These are phyloP conservation scores for Pyrgus malvae DNA, from an alignment of 2,888 invertebrate genomes.

Conservation along the genomic window DNA sequence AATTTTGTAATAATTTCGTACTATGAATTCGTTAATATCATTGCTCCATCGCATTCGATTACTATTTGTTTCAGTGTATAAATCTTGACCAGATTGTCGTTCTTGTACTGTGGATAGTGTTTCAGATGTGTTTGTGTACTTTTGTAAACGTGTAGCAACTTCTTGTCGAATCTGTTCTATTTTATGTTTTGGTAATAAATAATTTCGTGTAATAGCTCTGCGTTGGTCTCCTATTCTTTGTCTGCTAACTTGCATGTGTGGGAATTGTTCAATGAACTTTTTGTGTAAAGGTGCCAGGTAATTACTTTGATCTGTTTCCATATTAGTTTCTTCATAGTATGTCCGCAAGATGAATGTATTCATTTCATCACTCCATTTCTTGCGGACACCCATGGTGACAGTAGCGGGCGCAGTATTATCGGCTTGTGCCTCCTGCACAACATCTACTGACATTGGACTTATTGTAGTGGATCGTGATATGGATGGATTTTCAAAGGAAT, in stretches of 20 bases:
- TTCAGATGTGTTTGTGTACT: too few relatives aligned
- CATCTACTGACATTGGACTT: neutral
- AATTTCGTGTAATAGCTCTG: slow-evolving; percentile 31
- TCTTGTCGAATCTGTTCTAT: neutral
- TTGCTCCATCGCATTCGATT: too few relatives aligned
- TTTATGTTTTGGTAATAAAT: slow-evolving; percentile 16
- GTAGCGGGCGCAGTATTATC: slow-evolving; percentile 10
- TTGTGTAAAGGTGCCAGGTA: slow-evolving; percentile 27
- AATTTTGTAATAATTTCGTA: too few relatives aligned
- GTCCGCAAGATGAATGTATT: slow-evolving; percentile 22
- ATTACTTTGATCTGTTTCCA: slow-evolving; percentile 18
- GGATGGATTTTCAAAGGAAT: neutral
- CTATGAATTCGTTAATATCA: too few relatives aligned
- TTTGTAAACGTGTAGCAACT: too few relatives aligned
- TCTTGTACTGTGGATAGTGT: too few relatives aligned
- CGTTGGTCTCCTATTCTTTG: slow-evolving; percentile 35
- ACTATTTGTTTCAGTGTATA: too few relatives aligned
- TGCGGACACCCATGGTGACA: neutral
- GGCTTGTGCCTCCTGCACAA: slow-evolving; percentile 12
- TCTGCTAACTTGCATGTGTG: slow-evolving; percentile 29
- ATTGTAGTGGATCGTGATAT: neutral
- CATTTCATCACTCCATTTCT: slow-evolving; percentile 21
- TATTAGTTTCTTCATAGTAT: slow-evolving; percentile 16
- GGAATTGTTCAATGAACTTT: slow-evolving; percentile 27
- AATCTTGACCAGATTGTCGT: too few relatives aligned